Evolutionary conservation across 1,140 invertebrate genomes (phyloP).

Genomic region (Drosophila seguyi): DNA sequence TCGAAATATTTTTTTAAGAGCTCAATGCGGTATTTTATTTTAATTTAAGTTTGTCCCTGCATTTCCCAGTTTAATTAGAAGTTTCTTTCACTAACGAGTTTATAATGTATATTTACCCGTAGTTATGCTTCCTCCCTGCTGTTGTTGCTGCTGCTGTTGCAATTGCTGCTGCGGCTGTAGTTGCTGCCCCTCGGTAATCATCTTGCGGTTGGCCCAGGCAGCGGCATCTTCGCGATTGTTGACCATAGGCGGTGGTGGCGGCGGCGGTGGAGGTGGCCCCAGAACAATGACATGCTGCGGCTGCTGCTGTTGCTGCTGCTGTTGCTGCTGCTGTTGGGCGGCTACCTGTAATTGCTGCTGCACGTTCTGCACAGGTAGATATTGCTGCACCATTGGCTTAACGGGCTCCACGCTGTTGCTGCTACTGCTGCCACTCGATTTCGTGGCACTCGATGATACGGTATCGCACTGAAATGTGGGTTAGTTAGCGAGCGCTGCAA

Average conservation of each 20-base stretch:
- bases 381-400: conserved; percentile 57
- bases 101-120: conserved; percentile 43
- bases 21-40: background rate
- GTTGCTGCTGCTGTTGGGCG: conserved; percentile 39
- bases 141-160: conserved; percentile 38
- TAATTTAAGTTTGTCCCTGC: background rate
- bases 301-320: conserved; percentile 23
- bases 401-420: conserved; percentile 40
- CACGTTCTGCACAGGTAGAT: conserved; percentile 53
- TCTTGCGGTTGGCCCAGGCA: conserved; percentile 80
- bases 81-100: background rate
- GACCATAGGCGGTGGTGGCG: conserved; percentile 63
- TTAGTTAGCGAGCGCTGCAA: conserved; percentile 24
- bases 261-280: conserved; percentile 63
- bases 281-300: conserved; percentile 57
- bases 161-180: conserved; percentile 32
- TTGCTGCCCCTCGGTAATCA: conserved; percentile 57
- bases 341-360: conserved; percentile 58
- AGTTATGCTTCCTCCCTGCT: conserved; percentile 37
- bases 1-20: too few species aligned
- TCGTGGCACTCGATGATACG: conserved; percentile 51
- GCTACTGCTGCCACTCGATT: conserved; percentile 26
- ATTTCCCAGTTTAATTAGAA: background rate
- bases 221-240: conserved; percentile 80
- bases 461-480: conserved; percentile 63